phyloP scores from a whole-genome alignment of 2,113 vertebrate species.

The Pollachius pollachius region DNA sequence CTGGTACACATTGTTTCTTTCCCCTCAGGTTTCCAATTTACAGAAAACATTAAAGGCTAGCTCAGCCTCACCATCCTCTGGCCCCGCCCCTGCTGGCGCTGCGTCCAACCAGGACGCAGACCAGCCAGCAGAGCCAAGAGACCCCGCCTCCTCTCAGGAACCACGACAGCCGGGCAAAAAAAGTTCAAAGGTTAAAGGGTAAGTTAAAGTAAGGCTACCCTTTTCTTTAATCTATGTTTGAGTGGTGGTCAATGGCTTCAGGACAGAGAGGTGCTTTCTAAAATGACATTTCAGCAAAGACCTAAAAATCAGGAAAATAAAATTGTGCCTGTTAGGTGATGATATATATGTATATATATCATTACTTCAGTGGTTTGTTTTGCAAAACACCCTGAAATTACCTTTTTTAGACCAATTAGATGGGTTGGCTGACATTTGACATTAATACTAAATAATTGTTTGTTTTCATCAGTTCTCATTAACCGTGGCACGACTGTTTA shows the following conservation, averaged over 20 bases:
- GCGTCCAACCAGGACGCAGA: constrained; percentile 84
- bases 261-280: not conserved
- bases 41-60: constrained; percentile 97
- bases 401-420: not conserved
- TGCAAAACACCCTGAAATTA: not conserved
- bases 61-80: constrained; percentile 76
- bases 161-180: constrained; percentile 94
- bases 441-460: no score
- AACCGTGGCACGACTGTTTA: no score
- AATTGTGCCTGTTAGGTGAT: no score
- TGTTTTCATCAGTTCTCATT: no score
- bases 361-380: no score
- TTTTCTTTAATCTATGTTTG: not conserved
- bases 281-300: constrained; percentile 5
- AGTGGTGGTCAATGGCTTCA: not conserved
- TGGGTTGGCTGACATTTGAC: no score
- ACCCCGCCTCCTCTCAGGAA: constrained; percentile 90
- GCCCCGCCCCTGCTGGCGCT: constrained; percentile 82
- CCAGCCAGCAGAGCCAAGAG: constrained; percentile 75
- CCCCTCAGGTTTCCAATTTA: constrained; percentile 87
- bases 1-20: not conserved
- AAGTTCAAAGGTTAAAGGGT: constrained; percentile 97
- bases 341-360: no score
- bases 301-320: no score
- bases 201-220: constrained; percentile 49